phyloP scores from a whole-genome alignment of 1,140 invertebrate genomes.

The Helicoverpa armigera region DNA sequence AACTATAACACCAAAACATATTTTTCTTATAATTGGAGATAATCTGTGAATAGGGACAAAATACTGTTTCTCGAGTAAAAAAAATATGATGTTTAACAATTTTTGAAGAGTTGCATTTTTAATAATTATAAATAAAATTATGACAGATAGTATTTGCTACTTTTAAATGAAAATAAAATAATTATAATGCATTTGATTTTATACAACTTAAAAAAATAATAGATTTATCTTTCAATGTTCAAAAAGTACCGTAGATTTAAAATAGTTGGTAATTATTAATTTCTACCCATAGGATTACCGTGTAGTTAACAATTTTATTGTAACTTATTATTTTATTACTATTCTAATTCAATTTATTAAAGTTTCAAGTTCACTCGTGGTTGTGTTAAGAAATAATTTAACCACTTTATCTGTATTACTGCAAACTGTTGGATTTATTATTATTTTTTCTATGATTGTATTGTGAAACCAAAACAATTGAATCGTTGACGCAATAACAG shows the following conservation, averaged over 20 bases:
- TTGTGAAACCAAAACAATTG: conserved; percentile 65
- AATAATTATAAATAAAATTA: conserved; percentile 25
- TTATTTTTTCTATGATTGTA: conserved; percentile 55
- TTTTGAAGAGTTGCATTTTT: conserved; percentile 44
- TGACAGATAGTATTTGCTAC: conserved; percentile 39
- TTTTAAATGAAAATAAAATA: conserved; percentile 35
- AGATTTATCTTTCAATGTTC: conserved; percentile 44
- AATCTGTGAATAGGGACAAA: conserved; percentile 12
- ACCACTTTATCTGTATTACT: conserved; percentile 54
- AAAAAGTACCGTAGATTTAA: conserved; percentile 50
- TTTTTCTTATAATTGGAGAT: conserved; percentile 37
- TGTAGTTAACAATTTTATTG: conserved; percentile 47
- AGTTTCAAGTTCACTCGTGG: conserved; percentile 76
- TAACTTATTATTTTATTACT: conserved; percentile 49
- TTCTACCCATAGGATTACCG: conserved; percentile 43
- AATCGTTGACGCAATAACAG: conserved; percentile 67
- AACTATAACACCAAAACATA: conserved; percentile 46
- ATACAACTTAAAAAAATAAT: conserved; percentile 39
- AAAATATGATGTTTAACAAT: conserved; percentile 30
- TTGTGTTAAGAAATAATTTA: conserved; percentile 75
- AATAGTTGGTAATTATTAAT: conserved; percentile 38
- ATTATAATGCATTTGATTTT: conserved; percentile 31
- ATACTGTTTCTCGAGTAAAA: conserved; percentile 27
- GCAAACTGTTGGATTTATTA: conserved; percentile 51
- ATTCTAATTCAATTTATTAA: conserved; percentile 52